Conservation (phyloP, 2,888 invertebrate genomes). For the Acronicta psi region DNA sequence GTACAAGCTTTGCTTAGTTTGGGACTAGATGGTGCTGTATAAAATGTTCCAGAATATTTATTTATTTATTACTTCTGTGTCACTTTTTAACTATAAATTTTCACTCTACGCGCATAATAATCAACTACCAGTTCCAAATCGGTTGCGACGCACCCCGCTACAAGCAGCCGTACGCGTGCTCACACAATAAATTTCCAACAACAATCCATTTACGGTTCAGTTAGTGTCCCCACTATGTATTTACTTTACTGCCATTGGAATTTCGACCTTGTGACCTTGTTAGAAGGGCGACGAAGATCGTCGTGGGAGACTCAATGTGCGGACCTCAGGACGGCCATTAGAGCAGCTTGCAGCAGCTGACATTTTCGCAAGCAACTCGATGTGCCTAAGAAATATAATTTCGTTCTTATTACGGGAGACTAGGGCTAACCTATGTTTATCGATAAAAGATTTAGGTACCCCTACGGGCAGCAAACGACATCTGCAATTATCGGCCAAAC, state of each 20-base stretch:
- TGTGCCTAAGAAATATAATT: slow-evolving; percentile 28
- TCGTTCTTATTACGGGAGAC: background rate
- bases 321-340: slow-evolving; percentile 70
- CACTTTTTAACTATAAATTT: no score
- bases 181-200: slow-evolving; percentile 56
- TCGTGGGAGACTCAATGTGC: slow-evolving; percentile 31
- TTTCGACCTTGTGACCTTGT: slow-evolving; percentile 27
- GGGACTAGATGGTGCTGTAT: no score
- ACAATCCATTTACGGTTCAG: slow-evolving; percentile 53
- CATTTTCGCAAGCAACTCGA: slow-evolving; percentile 71
- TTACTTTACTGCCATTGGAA: slow-evolving; percentile 31
- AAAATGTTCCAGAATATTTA: no score
- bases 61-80: no score
- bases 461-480: no score
- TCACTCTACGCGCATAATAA: slow-evolving; percentile 14
- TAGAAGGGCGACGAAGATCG: slow-evolving; percentile 41
- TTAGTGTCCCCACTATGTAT: slow-evolving; percentile 54
- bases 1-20: no score
- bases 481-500: no score
- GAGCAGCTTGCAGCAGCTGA: slow-evolving; percentile 71
- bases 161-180: slow-evolving; percentile 39
- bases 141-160: slow-evolving; percentile 38
- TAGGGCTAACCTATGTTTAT: no score
- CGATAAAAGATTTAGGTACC: no score
- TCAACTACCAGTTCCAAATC: slow-evolving; percentile 36